Evolutionary conservation across 1,140 invertebrate genomes (phyloP).

Genomic region (Calycopis cecrops): DNA sequence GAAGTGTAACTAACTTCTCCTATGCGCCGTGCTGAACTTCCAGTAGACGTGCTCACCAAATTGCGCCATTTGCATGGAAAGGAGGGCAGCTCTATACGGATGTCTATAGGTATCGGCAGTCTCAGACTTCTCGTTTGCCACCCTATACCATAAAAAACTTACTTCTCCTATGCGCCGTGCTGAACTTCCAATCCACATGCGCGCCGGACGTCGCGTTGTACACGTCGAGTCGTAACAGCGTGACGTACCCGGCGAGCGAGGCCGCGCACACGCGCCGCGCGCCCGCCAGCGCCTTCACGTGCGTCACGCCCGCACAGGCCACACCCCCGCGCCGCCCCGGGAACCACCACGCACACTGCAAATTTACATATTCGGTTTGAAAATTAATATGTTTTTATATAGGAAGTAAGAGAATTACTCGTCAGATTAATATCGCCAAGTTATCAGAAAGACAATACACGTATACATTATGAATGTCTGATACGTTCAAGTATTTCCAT

Average conservation of each 20-base stretch:
- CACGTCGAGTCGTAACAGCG: constrained; percentile 88
- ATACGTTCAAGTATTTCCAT: too few species aligned
- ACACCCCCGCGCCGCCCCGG: constrained; percentile 69
- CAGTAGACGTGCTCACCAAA: constrained; percentile 85
- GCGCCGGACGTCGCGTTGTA: constrained; percentile 78
- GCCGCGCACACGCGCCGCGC: constrained; percentile 84
- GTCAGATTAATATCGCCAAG: too few species aligned
- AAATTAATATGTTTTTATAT: too few species aligned
- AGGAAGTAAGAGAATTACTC: too few species aligned
- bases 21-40: constrained; percentile 83
- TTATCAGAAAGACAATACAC: too few species aligned
- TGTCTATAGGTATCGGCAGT: too few species aligned
- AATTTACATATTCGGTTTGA: too few species aligned
- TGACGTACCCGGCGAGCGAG: constrained; percentile 87
- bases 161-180: constrained; percentile 81
- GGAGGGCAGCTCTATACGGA: too few species aligned
- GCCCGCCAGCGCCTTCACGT: constrained; percentile 79
- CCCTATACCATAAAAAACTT: constrained; percentile 28
- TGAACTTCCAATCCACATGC: constrained; percentile 85
- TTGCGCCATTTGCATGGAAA: too few species aligned
- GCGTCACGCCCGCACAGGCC: constrained; percentile 83
- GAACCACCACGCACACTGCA: constrained; percentile 84
- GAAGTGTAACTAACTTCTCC: constrained; percentile 75
- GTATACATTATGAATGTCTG: too few species aligned
- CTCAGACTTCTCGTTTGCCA: too few species aligned